These are phyloP conservation scores for Hippolais icterina DNA, from an alignment of 2,113 vertebrate genomes.

Conservation along the genomic window DNA sequence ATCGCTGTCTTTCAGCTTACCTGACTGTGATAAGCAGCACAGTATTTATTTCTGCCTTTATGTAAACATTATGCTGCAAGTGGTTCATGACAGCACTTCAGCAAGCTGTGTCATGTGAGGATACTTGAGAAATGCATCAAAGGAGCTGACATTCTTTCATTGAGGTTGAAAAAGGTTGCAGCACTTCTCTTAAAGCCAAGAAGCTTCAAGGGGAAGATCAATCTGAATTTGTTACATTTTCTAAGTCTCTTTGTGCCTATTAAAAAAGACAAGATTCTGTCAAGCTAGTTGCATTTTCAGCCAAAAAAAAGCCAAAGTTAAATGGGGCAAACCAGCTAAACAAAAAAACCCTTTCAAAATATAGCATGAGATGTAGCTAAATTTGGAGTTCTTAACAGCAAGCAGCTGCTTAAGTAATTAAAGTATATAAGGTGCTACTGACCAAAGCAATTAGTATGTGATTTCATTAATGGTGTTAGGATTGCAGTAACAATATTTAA, in stretches of 20 bases:
- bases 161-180: not conserved
- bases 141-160: not conserved
- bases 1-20: constrained; percentile 18
- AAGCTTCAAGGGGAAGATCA: constrained; percentile 9
- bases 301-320: not conserved
- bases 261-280: constrained; percentile 5
- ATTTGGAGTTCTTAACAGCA: constrained; percentile 31
- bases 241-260: not conserved
- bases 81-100: constrained; percentile 2
- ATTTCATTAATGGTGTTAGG: constrained; percentile 33
- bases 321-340: constrained; percentile 9
- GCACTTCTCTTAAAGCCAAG: not conserved
- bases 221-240: not conserved
- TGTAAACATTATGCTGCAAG: constrained; percentile 31
- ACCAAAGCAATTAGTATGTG: constrained; percentile 44
- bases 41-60: constrained; percentile 38
- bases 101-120: constrained; percentile 17
- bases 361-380: not conserved
- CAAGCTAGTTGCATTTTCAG: not conserved
- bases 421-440: constrained; percentile 16
- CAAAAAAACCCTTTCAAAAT: not conserved
- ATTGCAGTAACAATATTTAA: constrained; percentile 41
- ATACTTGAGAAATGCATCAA: constrained; percentile 22
- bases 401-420: constrained; percentile 21
- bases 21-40: not conserved